A percentile compares a stretch with the other conserved stretches of the same genome.
phyloP scores from a whole-genome alignment of 2,888 invertebrate species.

The Lobophora halterata region DNA sequence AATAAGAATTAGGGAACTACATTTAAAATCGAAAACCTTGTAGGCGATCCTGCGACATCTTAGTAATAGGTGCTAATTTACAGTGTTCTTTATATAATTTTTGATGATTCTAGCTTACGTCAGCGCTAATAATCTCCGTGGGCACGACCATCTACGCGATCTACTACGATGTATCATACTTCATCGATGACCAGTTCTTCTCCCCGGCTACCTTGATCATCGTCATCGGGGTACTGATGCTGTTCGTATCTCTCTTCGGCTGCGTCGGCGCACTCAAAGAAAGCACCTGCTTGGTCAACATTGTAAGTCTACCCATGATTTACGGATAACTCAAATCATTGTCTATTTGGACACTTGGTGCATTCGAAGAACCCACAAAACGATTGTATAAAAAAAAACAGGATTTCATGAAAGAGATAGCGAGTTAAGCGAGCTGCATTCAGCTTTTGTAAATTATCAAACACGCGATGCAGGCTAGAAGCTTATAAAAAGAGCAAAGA shows the following conservation, averaged over 20 bases:
- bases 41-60: no score
- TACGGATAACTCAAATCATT: neutral
- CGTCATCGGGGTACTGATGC: slow-evolving; percentile 90
- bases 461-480: no score
- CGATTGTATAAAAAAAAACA: no score
- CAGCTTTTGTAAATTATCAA: no score
- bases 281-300: slow-evolving; percentile 91
- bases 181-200: slow-evolving; percentile 88
- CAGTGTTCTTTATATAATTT: neutral
- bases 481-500: no score
- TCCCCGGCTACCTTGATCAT: slow-evolving; percentile 92
- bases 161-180: slow-evolving; percentile 87
- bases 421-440: no score
- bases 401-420: no score
- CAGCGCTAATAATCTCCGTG: slow-evolving; percentile 85
- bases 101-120: slow-evolving; percentile 82
- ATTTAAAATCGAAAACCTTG: no score
- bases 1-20: no score
- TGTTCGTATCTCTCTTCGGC: slow-evolving; percentile 93
- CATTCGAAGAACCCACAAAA: no score
- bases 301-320: slow-evolving; percentile 72
- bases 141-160: slow-evolving; percentile 86
- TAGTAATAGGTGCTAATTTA: no score
- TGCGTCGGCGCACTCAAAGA: slow-evolving; percentile 95
- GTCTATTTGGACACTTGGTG: no score